Conservation (phyloP, 30 jellyfish, hydroid and myxozoan genomes). For the Nemopilema nomurai region DNA sequence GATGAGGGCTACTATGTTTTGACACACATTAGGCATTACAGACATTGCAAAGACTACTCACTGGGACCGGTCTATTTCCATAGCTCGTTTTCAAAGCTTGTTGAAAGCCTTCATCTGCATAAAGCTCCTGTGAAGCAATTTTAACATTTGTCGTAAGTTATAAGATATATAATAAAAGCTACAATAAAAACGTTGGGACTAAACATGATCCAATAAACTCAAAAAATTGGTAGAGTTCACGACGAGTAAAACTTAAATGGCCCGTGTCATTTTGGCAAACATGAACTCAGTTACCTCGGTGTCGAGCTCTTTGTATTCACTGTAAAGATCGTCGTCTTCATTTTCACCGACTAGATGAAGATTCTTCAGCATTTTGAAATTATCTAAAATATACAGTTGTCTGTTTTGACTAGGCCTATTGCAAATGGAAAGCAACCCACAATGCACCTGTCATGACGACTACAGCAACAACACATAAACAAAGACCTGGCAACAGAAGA, state of each 20-base stretch:
- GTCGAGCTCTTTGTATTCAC: slow-evolving; percentile 75
- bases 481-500: slow-evolving; percentile 24
- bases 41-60: slow-evolving; percentile 38
- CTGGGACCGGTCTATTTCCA: slow-evolving; percentile 87
- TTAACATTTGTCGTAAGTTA: neutral
- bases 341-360: slow-evolving; percentile 83
- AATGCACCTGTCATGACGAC: slow-evolving; percentile 10
- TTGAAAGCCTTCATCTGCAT: slow-evolving; percentile 97
- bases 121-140: slow-evolving; percentile 65
- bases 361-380: slow-evolving; percentile 61
- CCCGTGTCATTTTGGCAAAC: no score
- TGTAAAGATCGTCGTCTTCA: slow-evolving; percentile 78
- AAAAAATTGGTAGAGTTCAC: no score
- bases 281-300: slow-evolving; percentile 56
- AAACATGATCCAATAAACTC: no score
- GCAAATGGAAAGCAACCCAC: slow-evolving; percentile 24
- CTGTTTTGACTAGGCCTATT: slow-evolving; percentile 55
- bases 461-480: slow-evolving; percentile 47
- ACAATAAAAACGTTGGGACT: no score
- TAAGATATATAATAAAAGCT: no score
- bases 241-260: neutral
- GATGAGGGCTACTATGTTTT: no score
- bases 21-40: no score
- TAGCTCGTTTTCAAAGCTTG: slow-evolving; percentile 95
- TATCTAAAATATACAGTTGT: neutral